Conservation (phyloP, 2,888 invertebrate genomes). For the Tortricodes alternella region DNA sequence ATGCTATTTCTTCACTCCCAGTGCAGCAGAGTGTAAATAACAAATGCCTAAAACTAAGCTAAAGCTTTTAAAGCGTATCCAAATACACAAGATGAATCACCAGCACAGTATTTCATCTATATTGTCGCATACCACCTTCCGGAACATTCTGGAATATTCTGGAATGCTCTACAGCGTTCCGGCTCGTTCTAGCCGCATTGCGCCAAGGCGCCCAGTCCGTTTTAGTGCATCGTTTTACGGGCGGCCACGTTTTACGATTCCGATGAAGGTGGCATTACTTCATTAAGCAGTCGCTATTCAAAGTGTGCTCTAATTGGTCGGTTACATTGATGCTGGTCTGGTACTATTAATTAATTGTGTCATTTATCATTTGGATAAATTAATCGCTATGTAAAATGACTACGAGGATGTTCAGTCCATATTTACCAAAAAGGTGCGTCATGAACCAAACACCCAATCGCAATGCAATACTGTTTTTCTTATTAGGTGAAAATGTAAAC, state of each 20-base stretch:
- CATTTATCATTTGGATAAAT: too few relatives aligned
- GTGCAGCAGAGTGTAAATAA: too few relatives aligned
- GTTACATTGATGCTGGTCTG: conserved; percentile 1
- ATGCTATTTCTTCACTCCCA: too few relatives aligned
- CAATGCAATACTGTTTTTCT: too few relatives aligned
- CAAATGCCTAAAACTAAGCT: too few relatives aligned
- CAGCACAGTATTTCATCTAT: neutral
- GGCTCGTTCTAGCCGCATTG: conserved; percentile 31
- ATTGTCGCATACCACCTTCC: neutral
- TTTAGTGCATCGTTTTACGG: conserved; percentile 38
- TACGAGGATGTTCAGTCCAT: too few relatives aligned
- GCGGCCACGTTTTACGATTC: conserved; percentile 39
- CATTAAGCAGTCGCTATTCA: conserved; percentile 34
- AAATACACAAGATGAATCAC: neutral
- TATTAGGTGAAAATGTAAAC: too few relatives aligned
- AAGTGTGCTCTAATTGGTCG: conserved; percentile 6
- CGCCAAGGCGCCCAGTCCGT: conserved; percentile 31
- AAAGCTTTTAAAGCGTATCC: too few relatives aligned
- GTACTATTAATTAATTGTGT: too few relatives aligned
- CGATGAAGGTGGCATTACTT: conserved; percentile 42
- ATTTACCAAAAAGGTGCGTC: too few relatives aligned
- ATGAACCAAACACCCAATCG: too few relatives aligned
- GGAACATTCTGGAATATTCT: neutral
- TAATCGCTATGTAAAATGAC: too few relatives aligned
- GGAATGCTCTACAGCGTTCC: neutral